Conservation (phyloP, 2,113 vertebrate species). For the Hemichromis elongatus region DNA sequence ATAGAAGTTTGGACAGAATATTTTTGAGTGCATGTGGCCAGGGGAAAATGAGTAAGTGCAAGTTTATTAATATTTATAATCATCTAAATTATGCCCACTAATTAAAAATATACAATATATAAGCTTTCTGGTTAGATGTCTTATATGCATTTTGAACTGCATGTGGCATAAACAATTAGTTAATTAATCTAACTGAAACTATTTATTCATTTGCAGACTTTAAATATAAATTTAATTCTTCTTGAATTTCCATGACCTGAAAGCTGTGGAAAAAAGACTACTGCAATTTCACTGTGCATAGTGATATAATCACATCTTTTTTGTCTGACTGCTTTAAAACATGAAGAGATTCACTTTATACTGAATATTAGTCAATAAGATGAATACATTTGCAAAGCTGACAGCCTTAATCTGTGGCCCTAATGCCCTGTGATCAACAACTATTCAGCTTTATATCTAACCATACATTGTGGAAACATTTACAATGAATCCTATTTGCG, state of each 20-base stretch:
- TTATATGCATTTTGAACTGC: not conserved
- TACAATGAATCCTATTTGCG: not conserved
- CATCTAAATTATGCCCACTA: not conserved
- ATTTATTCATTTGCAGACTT: not conserved
- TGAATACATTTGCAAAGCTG: not conserved
- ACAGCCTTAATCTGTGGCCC: not conserved
- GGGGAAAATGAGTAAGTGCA: not conserved
- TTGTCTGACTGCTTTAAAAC: not conserved
- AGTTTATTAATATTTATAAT: not conserved
- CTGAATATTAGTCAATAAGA: not conserved
- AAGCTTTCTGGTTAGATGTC: not conserved
- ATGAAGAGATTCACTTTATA: not conserved
- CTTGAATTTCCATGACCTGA: not conserved
- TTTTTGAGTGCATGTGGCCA: not conserved
- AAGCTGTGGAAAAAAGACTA: not conserved
- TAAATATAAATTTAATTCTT: not conserved
- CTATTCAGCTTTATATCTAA: not conserved
- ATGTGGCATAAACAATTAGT: not conserved
- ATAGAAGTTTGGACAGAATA: not conserved
- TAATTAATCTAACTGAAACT: not conserved
- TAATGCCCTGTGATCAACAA: not conserved
- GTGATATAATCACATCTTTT: not conserved
- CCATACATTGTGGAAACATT: not conserved
- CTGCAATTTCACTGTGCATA: not conserved
- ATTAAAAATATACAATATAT: not conserved